Evolutionary conservation across 2,113 vertebrate species (phyloP).

Genomic region (Melanotaenia duboulayi): DNA sequence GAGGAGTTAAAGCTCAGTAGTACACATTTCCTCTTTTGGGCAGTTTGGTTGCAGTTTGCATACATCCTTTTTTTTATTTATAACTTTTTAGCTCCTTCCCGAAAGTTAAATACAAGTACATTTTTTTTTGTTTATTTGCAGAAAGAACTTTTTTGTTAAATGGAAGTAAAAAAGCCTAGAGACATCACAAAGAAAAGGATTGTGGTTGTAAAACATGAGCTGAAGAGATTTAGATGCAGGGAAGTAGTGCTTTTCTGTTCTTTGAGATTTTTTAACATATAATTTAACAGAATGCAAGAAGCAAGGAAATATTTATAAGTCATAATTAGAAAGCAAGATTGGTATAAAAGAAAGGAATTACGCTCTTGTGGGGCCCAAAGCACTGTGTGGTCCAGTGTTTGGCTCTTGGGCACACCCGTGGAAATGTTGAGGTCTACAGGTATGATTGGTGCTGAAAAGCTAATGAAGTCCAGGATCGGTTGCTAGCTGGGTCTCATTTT

Average conservation of each 20-base stretch:
- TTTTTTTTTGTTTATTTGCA: constrained; percentile 58
- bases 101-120: constrained; percentile 4
- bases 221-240: constrained; percentile 6
- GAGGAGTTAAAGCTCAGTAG: not conserved
- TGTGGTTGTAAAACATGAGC: constrained; percentile 20
- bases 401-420: not conserved
- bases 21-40: not conserved
- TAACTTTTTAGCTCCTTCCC: constrained; percentile 15
- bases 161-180: constrained; percentile 28
- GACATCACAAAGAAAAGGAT: constrained; percentile 25
- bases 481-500: not conserved
- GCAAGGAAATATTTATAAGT: not conserved
- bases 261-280: constrained; percentile 16
- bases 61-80: constrained; percentile 36
- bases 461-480: not conserved
- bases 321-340: not conserved
- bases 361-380: too few species aligned
- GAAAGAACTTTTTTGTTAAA: constrained; percentile 14
- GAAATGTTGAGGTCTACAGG: constrained; percentile 11
- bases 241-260: not conserved
- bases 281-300: constrained; percentile 11
- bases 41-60: constrained; percentile 6
- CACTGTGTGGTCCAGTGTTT: not conserved
- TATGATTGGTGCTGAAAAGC: not conserved
- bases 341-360: not conserved